Base-by-base conservation (phyloP, 2,113 vertebrate genomes). In the Percopsis transmontana region DNA sequence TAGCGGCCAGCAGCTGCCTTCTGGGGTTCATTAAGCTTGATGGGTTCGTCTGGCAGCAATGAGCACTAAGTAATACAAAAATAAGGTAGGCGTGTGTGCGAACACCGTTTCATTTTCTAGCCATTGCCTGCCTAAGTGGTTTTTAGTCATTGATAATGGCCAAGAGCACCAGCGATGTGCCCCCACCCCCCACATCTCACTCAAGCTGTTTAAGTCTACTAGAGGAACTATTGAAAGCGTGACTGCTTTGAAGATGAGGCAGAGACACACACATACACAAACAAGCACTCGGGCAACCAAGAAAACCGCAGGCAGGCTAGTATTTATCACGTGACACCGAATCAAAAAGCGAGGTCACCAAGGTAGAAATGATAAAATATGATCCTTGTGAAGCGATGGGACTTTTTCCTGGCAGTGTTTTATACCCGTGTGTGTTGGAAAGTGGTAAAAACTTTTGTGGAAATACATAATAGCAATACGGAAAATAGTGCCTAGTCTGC, bases 31-130 rank as follows among this genome's bases (percentile, higher is more conserved):
- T 84, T 81, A 81, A 79, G 54, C 63, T 52, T 82, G 77, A 84
- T 88, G 77, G 71, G 60, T 83, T 85, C 68, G 77, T 84, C 79
- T 87, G 73, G 75, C 68, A 67, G 63, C 74, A 74, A 67, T 76
- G 73, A 81, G 74, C 72, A 68, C 45, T 39, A 5, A 6, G 68
- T 74, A 62, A 81, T 62, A 55, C 20, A 69, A 44, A 71, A 74
- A 23, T 57, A 53, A 72, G 47, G 27, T 44, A 45, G 12, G 45
- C 66, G 55, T 57, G 48, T 40, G 16, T 39, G 19, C 40, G 21
- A 12, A 12, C 2, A 9, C 18, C 41, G 48, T 70, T 47, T 77
- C 45, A 64, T 72, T 69, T 60, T 39, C 60, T 68, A 50, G 41
- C 45, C 15, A 59, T 13, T 20, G 18, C 19, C 18, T 54, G 41